These are phyloP conservation scores for Macropus fuliginosus DNA, from an alignment of 2,797 vertebrate species.

Conservation along the genomic window DNA sequence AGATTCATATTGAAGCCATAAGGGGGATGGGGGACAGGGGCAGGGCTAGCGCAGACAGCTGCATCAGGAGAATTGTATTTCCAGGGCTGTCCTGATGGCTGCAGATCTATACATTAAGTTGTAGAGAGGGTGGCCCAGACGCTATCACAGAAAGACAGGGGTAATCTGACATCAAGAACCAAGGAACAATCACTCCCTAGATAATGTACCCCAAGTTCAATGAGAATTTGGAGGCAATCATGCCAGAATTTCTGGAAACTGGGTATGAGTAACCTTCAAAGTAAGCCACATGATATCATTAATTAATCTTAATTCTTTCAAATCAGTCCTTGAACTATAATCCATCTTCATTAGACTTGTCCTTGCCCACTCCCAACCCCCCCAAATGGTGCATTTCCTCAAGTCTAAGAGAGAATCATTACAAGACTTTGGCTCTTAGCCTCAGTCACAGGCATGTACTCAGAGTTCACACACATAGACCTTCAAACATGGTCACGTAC, in stretches of 20 bases:
- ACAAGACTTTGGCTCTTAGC: conserved; percentile 79
- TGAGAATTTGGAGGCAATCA: conserved; percentile 80
- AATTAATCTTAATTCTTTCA: conserved; percentile 84
- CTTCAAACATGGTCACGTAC: conserved; percentile 1
- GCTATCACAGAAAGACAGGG: conserved; percentile 70
- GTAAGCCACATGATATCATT: conserved; percentile 75
- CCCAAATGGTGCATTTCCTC: conserved; percentile 81
- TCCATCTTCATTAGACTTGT: conserved; percentile 85
- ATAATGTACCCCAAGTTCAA: conserved; percentile 79
- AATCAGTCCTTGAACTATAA: conserved; percentile 82
- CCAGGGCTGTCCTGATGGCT: background rate
- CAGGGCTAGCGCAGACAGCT: background rate
- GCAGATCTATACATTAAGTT: conserved; percentile 34
- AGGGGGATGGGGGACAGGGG: background rate
- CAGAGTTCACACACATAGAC: background rate
- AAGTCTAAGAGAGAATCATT: conserved; percentile 80
- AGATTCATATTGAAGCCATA: conserved; percentile 68
- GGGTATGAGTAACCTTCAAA: conserved; percentile 77
- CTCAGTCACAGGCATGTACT: conserved; percentile 75
- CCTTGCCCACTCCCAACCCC: conserved; percentile 75
- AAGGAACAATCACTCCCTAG: conserved; percentile 64
- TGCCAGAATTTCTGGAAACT: conserved; percentile 76
- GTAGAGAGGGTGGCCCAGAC: conserved; percentile 64
- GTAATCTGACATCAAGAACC: conserved; percentile 73
- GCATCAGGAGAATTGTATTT: background rate